Percentiles rank a stretch among this genome's conserved stretches.
Evolutionary conservation across 2,888 invertebrate species (phyloP).

Genomic region (Dicyrtomina minuta): DNA sequence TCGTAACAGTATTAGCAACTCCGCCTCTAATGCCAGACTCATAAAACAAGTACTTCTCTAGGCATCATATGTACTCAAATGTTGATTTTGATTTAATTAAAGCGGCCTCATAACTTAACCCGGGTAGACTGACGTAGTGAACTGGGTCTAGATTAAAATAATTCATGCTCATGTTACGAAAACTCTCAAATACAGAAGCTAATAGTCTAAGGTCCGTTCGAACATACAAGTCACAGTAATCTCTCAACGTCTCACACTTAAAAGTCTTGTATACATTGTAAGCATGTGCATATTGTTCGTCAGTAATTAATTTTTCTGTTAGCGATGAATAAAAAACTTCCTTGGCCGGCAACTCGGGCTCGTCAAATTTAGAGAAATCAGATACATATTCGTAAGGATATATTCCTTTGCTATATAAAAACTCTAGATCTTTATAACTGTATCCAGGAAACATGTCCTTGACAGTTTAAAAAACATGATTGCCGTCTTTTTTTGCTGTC

Average conservation of each 20-base stretch:
- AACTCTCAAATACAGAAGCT: slow-evolving; percentile 53
- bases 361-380: slow-evolving; percentile 32
- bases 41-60: slow-evolving; percentile 46
- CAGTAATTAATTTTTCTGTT: slow-evolving; percentile 28
- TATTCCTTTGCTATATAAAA: slow-evolving; percentile 39
- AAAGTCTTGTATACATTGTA: slow-evolving; percentile 45
- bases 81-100: slow-evolving; percentile 40
- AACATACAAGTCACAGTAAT: slow-evolving; percentile 52
- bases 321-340: slow-evolving; percentile 37
- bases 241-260: slow-evolving; percentile 47
- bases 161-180: slow-evolving; percentile 43
- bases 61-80: slow-evolving; percentile 49
- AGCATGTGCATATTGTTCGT: slow-evolving; percentile 50
- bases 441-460: background rate
- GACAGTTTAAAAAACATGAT: background rate
- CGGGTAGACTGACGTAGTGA: slow-evolving; percentile 47
- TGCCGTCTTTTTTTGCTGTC: background rate
- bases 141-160: slow-evolving; percentile 51
- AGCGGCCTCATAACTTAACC: slow-evolving; percentile 33
- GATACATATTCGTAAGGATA: slow-evolving; percentile 45
- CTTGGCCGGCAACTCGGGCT: slow-evolving; percentile 25
- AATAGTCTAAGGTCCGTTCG: slow-evolving; percentile 47
- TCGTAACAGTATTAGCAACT: slow-evolving; percentile 23
- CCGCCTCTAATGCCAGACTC: slow-evolving; percentile 38
- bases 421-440: too few relatives aligned